Conservation (phyloP, 2,797 vertebrate genomes). For the Hypotaenidia philippensis region DNA sequence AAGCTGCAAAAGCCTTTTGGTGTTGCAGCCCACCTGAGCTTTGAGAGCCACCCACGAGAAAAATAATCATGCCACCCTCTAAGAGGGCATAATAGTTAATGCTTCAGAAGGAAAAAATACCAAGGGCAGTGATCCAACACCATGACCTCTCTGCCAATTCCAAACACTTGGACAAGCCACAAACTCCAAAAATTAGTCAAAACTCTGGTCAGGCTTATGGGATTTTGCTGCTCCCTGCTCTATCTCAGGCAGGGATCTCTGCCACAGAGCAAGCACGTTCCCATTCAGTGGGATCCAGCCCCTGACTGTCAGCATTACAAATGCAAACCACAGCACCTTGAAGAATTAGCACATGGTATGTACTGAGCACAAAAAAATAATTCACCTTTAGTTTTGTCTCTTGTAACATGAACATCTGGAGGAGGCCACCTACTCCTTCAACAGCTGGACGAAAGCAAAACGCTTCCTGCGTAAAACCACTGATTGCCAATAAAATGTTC, state of each 20-base stretch:
- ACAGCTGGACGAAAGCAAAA: not conserved
- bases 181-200: not conserved
- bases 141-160: not conserved
- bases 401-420: not conserved
- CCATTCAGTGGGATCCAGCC: not conserved
- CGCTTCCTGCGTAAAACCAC: rapidly evolving
- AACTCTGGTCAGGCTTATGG: not conserved
- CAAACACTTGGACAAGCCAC: not conserved
- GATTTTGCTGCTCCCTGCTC: rapidly evolving
- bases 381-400: not conserved
- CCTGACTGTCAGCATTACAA: not conserved
- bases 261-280: not conserved
- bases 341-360: not conserved
- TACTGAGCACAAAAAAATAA: not conserved
- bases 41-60: not conserved
- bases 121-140: not conserved
- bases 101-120: not conserved
- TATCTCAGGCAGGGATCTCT: not conserved
- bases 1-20: not conserved
- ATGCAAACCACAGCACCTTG: not conserved
- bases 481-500: rapidly evolving
- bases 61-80: not conserved
- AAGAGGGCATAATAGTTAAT: not conserved
- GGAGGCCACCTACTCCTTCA: not conserved
- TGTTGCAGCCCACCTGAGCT: not conserved